Conservation (phyloP, 2,888 invertebrate species). For the Lepidochitona cinerea region DNA sequence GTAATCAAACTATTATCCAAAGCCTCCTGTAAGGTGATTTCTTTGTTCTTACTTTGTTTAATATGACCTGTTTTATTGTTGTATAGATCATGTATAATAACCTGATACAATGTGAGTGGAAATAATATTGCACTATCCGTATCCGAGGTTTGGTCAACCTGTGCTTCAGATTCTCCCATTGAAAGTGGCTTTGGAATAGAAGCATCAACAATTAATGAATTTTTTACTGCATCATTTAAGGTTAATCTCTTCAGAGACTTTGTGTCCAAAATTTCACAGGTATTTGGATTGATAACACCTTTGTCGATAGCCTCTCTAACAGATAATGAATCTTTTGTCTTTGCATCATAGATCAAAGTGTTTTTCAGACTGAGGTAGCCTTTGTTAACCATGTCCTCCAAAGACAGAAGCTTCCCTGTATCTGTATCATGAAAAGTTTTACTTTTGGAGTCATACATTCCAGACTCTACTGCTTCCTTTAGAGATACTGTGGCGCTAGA, state of each 20-base stretch:
- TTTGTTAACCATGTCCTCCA: conserved; percentile 79
- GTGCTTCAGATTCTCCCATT: too few relatives aligned
- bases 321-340: neutral
- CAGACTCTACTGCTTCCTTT: conserved; percentile 31
- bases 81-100: conserved; percentile 69
- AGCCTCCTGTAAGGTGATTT: conserved; percentile 80
- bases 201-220: neutral
- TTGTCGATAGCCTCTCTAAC: conserved; percentile 56
- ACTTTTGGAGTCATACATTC: conserved; percentile 80
- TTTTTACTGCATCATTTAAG: conserved; percentile 21
- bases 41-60: conserved; percentile 32
- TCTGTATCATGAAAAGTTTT: conserved; percentile 72
- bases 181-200: neutral
- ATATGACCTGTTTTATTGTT: conserved; percentile 77
- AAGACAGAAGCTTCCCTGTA: conserved; percentile 52
- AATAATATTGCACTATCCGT: neutral
- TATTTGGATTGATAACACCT: conserved; percentile 54
- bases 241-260: conserved; percentile 42
- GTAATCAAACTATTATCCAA: conserved; percentile 78
- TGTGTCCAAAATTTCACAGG: conserved; percentile 61
- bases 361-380: conserved; percentile 44
- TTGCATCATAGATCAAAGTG: neutral
- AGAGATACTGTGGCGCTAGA: conserved; percentile 32
- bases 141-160: neutral
- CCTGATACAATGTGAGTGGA: conserved; percentile 77